These are phyloP conservation scores for Molorchus minor DNA, from an alignment of 2,888 invertebrate species.

Conservation along the genomic window DNA sequence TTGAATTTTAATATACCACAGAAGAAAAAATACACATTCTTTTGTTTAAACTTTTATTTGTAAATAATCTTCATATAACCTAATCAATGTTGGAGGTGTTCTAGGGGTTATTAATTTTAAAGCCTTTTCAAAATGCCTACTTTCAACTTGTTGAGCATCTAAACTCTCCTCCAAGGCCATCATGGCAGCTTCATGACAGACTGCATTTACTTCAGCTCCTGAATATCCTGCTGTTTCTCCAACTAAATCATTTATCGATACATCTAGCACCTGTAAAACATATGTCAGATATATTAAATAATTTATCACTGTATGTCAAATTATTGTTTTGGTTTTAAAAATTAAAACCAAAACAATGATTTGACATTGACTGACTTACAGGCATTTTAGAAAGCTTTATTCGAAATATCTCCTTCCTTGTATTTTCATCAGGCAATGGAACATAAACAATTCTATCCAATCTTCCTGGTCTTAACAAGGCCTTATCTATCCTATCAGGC, in stretches of 20 bases:
- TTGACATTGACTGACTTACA: slow-evolving; percentile 52
- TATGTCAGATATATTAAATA: not conserved
- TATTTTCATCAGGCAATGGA: slow-evolving; percentile 83
- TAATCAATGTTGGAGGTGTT: slow-evolving; percentile 75
- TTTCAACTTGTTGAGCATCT: slow-evolving; percentile 69
- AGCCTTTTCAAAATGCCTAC: slow-evolving; percentile 78
- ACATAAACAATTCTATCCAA: slow-evolving; percentile 93
- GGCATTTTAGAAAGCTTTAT: slow-evolving; percentile 83
- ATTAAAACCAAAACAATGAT: too few species aligned
- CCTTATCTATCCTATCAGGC: slow-evolving; percentile 94
- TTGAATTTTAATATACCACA: too few species aligned
- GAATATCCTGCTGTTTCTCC: slow-evolving; percentile 82
- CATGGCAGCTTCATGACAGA: slow-evolving; percentile 93
- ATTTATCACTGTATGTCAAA: not conserved
- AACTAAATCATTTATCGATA: slow-evolving; percentile 74
- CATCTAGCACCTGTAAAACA: slow-evolving; percentile 63
- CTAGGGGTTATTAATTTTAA: slow-evolving; percentile 78
- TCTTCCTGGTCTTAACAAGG: slow-evolving; percentile 89
- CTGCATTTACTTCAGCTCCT: slow-evolving; percentile 91
- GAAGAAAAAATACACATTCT: too few species aligned
- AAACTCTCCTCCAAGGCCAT: slow-evolving; percentile 82
- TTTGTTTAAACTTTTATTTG: slow-evolving; percentile 46
- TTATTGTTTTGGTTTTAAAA: not conserved
- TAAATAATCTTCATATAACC: slow-evolving; percentile 76
- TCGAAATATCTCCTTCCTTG: slow-evolving; percentile 83